phyloP scores from a whole-genome alignment of 2,113 vertebrate species.

The Leucosticte australis region DNA sequence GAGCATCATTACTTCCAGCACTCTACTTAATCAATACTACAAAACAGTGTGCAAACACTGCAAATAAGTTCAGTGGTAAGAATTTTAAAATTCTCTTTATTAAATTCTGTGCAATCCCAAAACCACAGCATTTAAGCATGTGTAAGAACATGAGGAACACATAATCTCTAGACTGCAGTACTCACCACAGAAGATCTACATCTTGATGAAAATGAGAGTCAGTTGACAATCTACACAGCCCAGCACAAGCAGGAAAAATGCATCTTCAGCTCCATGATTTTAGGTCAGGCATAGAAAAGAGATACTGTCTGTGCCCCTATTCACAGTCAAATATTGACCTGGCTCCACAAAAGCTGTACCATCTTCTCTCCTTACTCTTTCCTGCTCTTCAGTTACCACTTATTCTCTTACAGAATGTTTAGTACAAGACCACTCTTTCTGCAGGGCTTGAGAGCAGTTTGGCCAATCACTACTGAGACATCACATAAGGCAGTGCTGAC shows the following conservation, averaged over 20 bases:
- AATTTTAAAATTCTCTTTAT: not conserved
- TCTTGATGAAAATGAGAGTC: not conserved
- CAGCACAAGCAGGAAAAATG: not conserved
- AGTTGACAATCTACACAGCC: not conserved
- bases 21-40: not conserved
- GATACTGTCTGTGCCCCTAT: not conserved
- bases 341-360: not conserved
- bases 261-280: not conserved
- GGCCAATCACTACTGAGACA: not conserved
- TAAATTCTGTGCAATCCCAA: not conserved
- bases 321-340: not conserved
- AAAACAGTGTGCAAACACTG: not conserved
- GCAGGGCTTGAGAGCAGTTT: not conserved
- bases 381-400: not conserved
- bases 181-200: not conserved
- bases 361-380: not conserved
- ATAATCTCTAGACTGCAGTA: not conserved
- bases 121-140: not conserved
- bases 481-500: not conserved
- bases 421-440: not conserved
- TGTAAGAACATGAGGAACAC: not conserved
- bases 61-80: not conserved
- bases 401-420: not conserved
- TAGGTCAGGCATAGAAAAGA: not conserved
- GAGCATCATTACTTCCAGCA: not conserved